Base-by-base conservation (phyloP, 2,888 invertebrate genomes). In the Ornithoptera priamus region DNA sequence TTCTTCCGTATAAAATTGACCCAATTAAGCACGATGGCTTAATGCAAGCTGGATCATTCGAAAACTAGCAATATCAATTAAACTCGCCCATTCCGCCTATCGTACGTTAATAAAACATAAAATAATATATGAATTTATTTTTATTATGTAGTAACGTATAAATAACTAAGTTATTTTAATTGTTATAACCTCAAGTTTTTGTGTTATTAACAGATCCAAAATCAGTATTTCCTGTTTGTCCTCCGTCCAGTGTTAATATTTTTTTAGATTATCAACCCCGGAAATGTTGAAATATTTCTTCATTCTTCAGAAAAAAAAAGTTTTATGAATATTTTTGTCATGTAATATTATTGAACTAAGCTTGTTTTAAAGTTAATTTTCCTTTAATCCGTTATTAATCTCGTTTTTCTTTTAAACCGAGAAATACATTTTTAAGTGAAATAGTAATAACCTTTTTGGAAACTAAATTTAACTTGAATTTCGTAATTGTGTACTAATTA, bases 51-150 rank as follows among this genome's bases (percentile, higher is more conserved):
- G 56, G 20, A 57, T 30, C 57, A 61, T 62, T 65, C 59, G 57
- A 69, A 20, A 42, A 42, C 69, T 61, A 61, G 57, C 57, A 69
- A 62, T 46, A 46, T 61, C 56, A 57, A 20, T 69, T 69, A 57
- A 57, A 65, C 20, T 65, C 46, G 20, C 22, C 24, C 46, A 65
- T 53, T 62, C 50, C 56, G 46, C 57, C 10, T 64, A 69, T 65
- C 20, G 64, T 50, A 50, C 18, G 63, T 24, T 18, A 59, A 50
- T 59, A 53, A 59, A 68, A 59, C 22, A 46, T 30, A 36, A 59
- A 63, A 59, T 53, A 59, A 62, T 24, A 36, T 42, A 24, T 18
- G 39, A 50, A 39, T 68, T 36, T n/a, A 22, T 50, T 68, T 64
- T 63, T 68, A 42, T 50, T 22, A 36, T 53, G 53, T 68, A 53